Conservation (phyloP, 2,797 vertebrate species). For the Anguilla anguilla region DNA sequence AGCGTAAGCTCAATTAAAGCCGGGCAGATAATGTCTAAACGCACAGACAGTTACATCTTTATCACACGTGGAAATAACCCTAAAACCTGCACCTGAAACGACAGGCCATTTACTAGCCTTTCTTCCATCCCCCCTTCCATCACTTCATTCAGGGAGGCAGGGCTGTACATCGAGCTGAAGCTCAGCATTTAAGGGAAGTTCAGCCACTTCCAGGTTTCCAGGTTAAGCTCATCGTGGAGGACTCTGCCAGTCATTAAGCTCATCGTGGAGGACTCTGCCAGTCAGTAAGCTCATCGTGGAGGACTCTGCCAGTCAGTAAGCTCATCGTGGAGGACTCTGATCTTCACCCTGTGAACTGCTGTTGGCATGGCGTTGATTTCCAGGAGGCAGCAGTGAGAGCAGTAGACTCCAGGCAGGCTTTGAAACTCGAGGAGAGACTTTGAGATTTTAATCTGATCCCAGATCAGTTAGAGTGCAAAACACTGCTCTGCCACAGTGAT, state of each 20-base stretch:
- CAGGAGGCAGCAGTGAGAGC: slow-evolving; percentile 38
- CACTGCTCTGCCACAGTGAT: background rate
- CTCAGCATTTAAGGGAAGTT: background rate
- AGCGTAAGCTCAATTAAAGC: slow-evolving; percentile 30
- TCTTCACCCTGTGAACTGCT: slow-evolving; percentile 62
- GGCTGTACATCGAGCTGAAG: background rate
- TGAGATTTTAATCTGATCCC: background rate
- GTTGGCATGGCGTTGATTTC: slow-evolving; percentile 66
- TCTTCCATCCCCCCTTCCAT: background rate
- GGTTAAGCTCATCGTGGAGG: too few relatives aligned
- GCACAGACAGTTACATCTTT: background rate
- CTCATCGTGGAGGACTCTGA: slow-evolving; percentile 35
- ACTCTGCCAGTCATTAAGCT: slow-evolving; percentile 47
- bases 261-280: slow-evolving; percentile 40
- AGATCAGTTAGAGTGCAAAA: background rate
- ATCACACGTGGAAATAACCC: background rate
- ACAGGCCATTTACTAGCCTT: slow-evolving; percentile 4
- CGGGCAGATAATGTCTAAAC: background rate
- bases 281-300: slow-evolving; percentile 17
- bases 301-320: too few relatives aligned
- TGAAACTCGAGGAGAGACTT: slow-evolving; percentile 8
- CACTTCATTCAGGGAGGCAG: slow-evolving; percentile 42
- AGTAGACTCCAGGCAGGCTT: slow-evolving; percentile 4
- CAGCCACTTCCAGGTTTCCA: too few relatives aligned
- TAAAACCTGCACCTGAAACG: background rate